Base-by-base conservation (phyloP, 2,113 vertebrate genomes). In the Polypterus bichir region DNA sequence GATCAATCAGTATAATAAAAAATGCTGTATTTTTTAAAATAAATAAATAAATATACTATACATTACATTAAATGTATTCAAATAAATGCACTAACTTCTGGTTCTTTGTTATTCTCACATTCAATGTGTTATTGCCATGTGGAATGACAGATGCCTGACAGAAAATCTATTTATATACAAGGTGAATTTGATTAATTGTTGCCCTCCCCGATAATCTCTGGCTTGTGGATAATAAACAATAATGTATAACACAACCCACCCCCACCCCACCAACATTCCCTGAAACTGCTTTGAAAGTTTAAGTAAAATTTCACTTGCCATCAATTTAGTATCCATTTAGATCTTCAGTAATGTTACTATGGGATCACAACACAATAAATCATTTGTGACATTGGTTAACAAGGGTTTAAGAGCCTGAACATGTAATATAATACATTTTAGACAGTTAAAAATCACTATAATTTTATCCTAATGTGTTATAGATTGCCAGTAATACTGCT, bases 401-500 rank as follows among this genome's bases (percentile, higher is more conserved):
- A 92, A 90, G 88, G 82, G 89, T 82, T 81, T 91, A 86, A 89
- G 88, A 89, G 88, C 83, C 86, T 80, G 85, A 93, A 93, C 92
- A 92, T 88, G 90, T 84, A 86, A 83, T 83, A 87, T 92, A 93
- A 94, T 96, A 97, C 89, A 97, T 97, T 94, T 88, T 74, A 82
- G 93, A 97, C 96, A 97, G 93, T 97, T 97, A 98, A 97, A 97
- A 98, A 98, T 98, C 93, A 94, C 94, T 97, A 93, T 93, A 88
- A 98, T 98, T 97, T 96, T 90, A 89, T 91, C 88, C 92, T 98
- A 97, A 98, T 97, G 92, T 83, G 92, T 97, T 98, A 98, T 98
- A 93, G 96, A 97, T 98, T 93, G 90, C 92, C 88, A 91, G 92
- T 93, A 97, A 97, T 96, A 92, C 91, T 90, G 93, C 90, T 91